Evolutionary conservation across 1,140 invertebrate species (phyloP).

Genomic region (Episyrphus balteatus): DNA sequence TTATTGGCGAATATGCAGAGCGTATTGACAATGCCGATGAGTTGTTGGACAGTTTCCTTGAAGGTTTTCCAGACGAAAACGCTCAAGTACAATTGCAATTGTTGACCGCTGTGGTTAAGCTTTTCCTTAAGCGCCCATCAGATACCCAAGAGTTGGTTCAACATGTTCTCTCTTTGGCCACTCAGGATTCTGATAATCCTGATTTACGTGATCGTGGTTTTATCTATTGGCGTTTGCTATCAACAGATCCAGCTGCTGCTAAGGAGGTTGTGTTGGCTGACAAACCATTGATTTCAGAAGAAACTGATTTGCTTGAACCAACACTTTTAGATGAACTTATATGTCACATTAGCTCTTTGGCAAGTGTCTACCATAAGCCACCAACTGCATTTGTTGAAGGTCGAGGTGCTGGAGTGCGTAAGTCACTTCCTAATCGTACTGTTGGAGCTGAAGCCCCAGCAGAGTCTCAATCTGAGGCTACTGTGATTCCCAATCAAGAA

Average conservation of each 20-base stretch:
- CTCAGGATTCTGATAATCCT: constrained; percentile 99
- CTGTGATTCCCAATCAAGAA: constrained; percentile 81
- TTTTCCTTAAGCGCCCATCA: constrained; percentile 94
- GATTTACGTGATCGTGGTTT: constrained; percentile 97
- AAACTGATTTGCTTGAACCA: constrained; percentile 96
- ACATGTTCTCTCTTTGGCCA: constrained; percentile 82
- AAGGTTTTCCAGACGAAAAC: constrained; percentile 99
- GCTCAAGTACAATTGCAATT: constrained; percentile 96
- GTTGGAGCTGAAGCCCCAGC: constrained; percentile 23
- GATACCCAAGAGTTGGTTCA: constrained; percentile 98
- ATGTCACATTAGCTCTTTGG: constrained; percentile 96
- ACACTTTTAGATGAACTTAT: constrained; percentile 96
- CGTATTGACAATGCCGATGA: constrained; percentile 99
- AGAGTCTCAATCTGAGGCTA: constrained; percentile 37
- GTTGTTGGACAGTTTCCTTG: constrained; percentile 93
- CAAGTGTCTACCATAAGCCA: constrained; percentile 98
- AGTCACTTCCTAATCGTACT: constrained; percentile 52
- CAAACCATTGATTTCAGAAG: constrained; percentile 97
- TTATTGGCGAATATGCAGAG: constrained; percentile 98
- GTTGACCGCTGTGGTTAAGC: constrained; percentile 94
- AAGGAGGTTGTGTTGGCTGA: constrained; percentile 99
- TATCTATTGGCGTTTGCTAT: constrained; percentile 98
- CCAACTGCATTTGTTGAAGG: constrained; percentile 97
- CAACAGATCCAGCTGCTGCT: constrained; percentile 96
- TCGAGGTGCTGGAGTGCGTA: constrained; percentile 53